These are phyloP conservation scores for Drosophila lacicola DNA, from an alignment of 2,888 invertebrate genomes.

Conservation along the genomic window DNA sequence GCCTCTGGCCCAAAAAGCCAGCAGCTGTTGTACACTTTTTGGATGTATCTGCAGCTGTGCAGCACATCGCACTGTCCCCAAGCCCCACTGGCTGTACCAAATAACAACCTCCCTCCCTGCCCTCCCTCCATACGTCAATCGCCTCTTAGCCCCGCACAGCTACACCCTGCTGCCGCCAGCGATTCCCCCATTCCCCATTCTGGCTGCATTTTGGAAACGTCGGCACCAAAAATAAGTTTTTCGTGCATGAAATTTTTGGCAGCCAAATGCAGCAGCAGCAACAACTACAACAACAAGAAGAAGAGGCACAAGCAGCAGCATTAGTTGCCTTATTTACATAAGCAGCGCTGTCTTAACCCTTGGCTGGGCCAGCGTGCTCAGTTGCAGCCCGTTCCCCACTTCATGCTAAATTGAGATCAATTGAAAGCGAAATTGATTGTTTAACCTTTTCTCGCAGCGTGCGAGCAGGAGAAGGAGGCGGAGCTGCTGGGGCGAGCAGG, in stretches of 20 bases:
- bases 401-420: conserved; percentile 72
- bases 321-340: conserved; percentile 60
- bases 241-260: conserved; percentile 55
- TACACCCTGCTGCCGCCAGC: not conserved
- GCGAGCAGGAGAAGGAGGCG: not conserved
- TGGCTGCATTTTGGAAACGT: conserved; percentile 66
- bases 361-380: conserved; percentile 34
- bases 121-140: not conserved
- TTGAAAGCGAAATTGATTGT: conserved; percentile 77
- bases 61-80: conserved; percentile 19
- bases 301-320: not conserved
- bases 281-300: conserved; percentile 13
- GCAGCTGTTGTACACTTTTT: conserved; percentile 69
- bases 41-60: conserved; percentile 71
- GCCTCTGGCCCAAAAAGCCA: conserved; percentile 35
- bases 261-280: conserved; percentile 34
- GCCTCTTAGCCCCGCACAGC: not conserved
- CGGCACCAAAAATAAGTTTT: conserved; percentile 72
- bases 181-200: conserved; percentile 23
- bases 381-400: not conserved
- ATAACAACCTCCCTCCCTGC: not conserved
- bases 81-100: not conserved
- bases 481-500: not conserved
- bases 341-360: conserved; percentile 64
- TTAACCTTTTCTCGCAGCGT: conserved; percentile 62